Percentiles rank a stretch among this genome's conserved stretches.
phyloP scores from a whole-genome alignment of 2,888 invertebrate species.

The Andrena trimmerana region DNA sequence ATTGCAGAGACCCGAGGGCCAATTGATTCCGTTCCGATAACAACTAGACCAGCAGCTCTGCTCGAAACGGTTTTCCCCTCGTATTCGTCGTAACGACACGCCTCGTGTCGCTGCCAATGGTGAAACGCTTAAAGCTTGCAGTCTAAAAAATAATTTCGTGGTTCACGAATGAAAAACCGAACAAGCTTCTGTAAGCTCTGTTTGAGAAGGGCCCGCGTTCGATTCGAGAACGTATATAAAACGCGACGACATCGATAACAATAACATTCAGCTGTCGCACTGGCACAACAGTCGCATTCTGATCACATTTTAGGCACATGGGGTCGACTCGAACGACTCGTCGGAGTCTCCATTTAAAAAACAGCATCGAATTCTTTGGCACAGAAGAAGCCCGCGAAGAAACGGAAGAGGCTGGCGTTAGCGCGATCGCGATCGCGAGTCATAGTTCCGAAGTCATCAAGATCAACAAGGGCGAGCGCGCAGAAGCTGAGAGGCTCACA shows the following conservation, averaged over 20 bases:
- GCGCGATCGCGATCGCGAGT: background rate
- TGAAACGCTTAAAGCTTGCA: conserved; percentile 1
- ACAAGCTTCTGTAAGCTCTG: background rate
- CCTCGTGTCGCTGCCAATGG: conserved; percentile 26
- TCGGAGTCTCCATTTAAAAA: conserved; percentile 58
- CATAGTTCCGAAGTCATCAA: conserved; percentile 34
- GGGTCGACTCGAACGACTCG: conserved; percentile 64
- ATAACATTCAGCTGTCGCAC: conserved; percentile 42
- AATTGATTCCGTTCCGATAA: background rate
- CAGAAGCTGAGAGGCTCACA: conserved; percentile 68
- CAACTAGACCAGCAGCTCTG: background rate
- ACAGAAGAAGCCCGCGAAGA: conserved; percentile 66
- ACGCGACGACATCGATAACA: conserved; percentile 41
- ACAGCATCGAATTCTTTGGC: conserved; percentile 62
- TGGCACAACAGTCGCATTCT: conserved; percentile 41
- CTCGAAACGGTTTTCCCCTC: background rate
- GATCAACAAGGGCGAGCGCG: conserved; percentile 63
- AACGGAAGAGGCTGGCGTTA: conserved; percentile 53
- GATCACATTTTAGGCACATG: conserved; percentile 72
- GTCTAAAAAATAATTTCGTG: conserved; percentile 5
- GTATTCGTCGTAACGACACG: background rate
- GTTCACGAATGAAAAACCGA: conserved; percentile 4
- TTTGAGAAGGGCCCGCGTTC: background rate
- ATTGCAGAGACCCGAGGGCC: background rate
- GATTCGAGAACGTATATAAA: conserved; percentile 21